Percentiles rank a stretch among this genome's conserved stretches.
phyloP scores from a whole-genome alignment of 2,113 vertebrate species.

The Ornithorhynchus anatinus region DNA sequence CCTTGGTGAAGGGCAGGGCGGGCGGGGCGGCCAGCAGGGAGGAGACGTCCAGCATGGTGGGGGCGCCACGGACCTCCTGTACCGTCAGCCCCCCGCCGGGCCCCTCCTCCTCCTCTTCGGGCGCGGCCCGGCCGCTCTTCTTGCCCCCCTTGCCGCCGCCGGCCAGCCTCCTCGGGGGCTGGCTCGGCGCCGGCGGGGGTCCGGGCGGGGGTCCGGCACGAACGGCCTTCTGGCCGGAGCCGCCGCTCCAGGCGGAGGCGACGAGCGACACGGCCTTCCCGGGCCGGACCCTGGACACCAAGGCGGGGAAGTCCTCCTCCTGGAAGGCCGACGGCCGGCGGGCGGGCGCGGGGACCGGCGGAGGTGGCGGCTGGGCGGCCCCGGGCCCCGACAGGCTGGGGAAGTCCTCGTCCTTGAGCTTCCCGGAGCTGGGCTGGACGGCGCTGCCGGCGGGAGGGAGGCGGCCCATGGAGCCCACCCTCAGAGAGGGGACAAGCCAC shows the following conservation, averaged over 20 bases:
- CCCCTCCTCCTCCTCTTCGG: slow-evolving; percentile 61
- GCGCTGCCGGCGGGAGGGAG: slow-evolving; percentile 39
- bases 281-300: slow-evolving; percentile 84
- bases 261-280: slow-evolving; percentile 68
- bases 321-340: slow-evolving; percentile 82
- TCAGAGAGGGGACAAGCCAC: not conserved
- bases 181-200: slow-evolving; percentile 51
- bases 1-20: slow-evolving; percentile 72
- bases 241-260: slow-evolving; percentile 83
- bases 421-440: slow-evolving; percentile 53
- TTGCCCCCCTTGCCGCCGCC: slow-evolving; percentile 59
- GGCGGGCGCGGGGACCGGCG: slow-evolving; percentile 51
- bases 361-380: slow-evolving; percentile 20
- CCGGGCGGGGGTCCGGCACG: slow-evolving; percentile 48
- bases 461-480: not conserved
- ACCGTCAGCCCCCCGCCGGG: slow-evolving; percentile 53
- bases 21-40: slow-evolving; percentile 78
- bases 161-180: slow-evolving; percentile 43
- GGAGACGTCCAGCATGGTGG: slow-evolving; percentile 86
- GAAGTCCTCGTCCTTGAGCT: slow-evolving; percentile 94
- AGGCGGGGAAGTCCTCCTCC: slow-evolving; percentile 95
- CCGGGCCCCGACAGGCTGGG: slow-evolving; percentile 82
- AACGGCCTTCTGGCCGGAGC: slow-evolving; percentile 69
- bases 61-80: slow-evolving; percentile 79
- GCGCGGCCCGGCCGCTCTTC: slow-evolving; percentile 57